Evolutionary conservation across 2,113 vertebrate species (phyloP).

Genomic region (Antechinus flavipes): DNA sequence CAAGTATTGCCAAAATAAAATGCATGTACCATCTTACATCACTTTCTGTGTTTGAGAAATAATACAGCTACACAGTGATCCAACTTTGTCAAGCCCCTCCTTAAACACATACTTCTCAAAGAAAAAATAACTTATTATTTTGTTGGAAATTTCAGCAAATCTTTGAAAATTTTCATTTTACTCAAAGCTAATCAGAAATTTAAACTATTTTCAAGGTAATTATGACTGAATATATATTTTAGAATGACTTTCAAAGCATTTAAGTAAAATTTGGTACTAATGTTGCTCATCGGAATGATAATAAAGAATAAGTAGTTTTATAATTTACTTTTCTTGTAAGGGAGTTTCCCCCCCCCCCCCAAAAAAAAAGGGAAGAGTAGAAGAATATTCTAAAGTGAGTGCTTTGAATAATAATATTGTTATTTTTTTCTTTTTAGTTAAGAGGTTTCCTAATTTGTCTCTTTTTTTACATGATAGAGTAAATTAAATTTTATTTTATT

Average conservation of each 20-base stretch:
- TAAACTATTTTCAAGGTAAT: slow-evolving; percentile 31
- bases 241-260: slow-evolving; percentile 13
- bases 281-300: background rate
- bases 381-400: slow-evolving; percentile 44
- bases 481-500: slow-evolving; percentile 47
- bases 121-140: slow-evolving; percentile 3
- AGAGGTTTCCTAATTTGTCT: slow-evolving; percentile 36
- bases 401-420: slow-evolving; percentile 42
- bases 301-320: background rate
- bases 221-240: slow-evolving; percentile 31
- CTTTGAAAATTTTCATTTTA: slow-evolving; percentile 11
- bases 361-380: slow-evolving; percentile 8
- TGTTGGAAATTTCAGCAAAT: background rate
- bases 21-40: slow-evolving; percentile 16
- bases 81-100: slow-evolving; percentile 23
- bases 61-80: slow-evolving; percentile 14
- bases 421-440: slow-evolving; percentile 33
- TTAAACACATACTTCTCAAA: slow-evolving; percentile 31
- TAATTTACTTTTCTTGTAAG: background rate
- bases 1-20: slow-evolving; percentile 18
- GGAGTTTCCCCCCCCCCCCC: background rate
- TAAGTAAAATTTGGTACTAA: slow-evolving; percentile 24
- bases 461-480: slow-evolving; percentile 40
- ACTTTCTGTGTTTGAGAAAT: slow-evolving; percentile 16
- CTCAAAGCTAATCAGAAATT: slow-evolving; percentile 33